Conservation (phyloP, 2,797 vertebrate genomes). For the Somateria mollissima region DNA sequence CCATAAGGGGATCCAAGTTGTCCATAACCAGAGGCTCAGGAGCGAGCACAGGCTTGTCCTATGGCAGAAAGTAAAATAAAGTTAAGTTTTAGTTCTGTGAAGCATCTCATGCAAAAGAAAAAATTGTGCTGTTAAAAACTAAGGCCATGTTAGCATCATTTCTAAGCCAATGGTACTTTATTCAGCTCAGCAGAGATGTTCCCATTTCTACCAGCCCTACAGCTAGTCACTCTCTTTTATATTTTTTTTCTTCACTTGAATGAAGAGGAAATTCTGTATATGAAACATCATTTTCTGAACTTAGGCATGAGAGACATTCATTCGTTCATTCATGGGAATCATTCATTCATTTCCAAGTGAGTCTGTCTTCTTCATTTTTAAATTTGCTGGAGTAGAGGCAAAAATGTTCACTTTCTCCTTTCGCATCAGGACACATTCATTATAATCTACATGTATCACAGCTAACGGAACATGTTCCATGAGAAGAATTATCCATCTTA, state of each 20-base stretch:
- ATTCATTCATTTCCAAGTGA: conserved; percentile 38
- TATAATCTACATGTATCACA: not conserved
- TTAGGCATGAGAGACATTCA: not conserved
- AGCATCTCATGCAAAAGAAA: not conserved
- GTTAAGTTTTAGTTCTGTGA: not conserved
- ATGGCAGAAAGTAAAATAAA: conserved; percentile 44
- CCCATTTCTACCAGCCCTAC: conserved; percentile 45
- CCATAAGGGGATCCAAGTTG: conserved; percentile 89
- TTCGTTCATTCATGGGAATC: conserved; percentile 16
- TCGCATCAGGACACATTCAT: not conserved
- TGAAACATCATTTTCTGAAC: conserved; percentile 16
- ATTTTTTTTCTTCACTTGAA: conserved; percentile 23
- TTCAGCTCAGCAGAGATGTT: not conserved
- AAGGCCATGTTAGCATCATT: not conserved
- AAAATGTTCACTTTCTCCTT: not conserved
- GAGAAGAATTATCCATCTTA: not conserved
- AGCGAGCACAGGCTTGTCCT: conserved; percentile 92
- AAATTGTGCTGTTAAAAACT: not conserved
- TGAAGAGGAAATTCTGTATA: not conserved
- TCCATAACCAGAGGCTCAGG: conserved; percentile 95
- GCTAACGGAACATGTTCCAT: not conserved
- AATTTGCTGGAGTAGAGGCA: not conserved
- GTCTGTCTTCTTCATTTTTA: not conserved
- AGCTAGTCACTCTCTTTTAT: conserved; percentile 35
- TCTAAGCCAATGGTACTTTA: not conserved